Conservation (phyloP, 2,888 invertebrate species). For the Hirtodrosophila confusa region DNA sequence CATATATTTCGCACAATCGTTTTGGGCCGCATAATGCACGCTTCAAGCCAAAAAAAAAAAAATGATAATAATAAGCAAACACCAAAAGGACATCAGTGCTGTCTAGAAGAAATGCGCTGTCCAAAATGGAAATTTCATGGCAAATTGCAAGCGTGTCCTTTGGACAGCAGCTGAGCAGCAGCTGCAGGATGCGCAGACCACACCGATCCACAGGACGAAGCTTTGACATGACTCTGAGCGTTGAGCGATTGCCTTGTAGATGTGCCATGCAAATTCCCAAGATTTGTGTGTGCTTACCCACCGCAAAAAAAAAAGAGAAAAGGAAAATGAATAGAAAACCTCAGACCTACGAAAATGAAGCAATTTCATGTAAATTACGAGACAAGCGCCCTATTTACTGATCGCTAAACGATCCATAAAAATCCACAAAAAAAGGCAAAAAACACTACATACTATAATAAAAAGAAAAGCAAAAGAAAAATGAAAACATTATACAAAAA, state of each 20-base stretch:
- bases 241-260: slow-evolving; percentile 29
- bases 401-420: slow-evolving; percentile 73
- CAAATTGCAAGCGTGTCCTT: slow-evolving; percentile 62
- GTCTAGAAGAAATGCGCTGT: slow-evolving; percentile 43
- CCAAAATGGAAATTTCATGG: slow-evolving; percentile 66
- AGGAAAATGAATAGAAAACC: neutral
- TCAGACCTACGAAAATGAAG: slow-evolving; percentile 60
- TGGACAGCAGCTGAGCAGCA: slow-evolving; percentile 56
- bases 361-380: slow-evolving; percentile 80
- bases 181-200: slow-evolving; percentile 20
- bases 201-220: slow-evolving; percentile 18
- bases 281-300: slow-evolving; percentile 20
- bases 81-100: slow-evolving; percentile 1
- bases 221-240: slow-evolving; percentile 45
- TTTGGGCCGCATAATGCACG: slow-evolving; percentile 27
- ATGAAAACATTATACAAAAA: slow-evolving; percentile 51
- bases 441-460: slow-evolving; percentile 16
- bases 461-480: slow-evolving; percentile 22
- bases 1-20: slow-evolving; percentile 39
- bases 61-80: slow-evolving; percentile 1
- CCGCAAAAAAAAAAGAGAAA: slow-evolving; percentile 27
- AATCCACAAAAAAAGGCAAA: slow-evolving; percentile 44
- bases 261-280: slow-evolving; percentile 25
- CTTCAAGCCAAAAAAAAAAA: slow-evolving; percentile 11
- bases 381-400: slow-evolving; percentile 73